Evolutionary conservation across 2,888 invertebrate species (phyloP).

Genomic region (Tinea trinotella): DNA sequence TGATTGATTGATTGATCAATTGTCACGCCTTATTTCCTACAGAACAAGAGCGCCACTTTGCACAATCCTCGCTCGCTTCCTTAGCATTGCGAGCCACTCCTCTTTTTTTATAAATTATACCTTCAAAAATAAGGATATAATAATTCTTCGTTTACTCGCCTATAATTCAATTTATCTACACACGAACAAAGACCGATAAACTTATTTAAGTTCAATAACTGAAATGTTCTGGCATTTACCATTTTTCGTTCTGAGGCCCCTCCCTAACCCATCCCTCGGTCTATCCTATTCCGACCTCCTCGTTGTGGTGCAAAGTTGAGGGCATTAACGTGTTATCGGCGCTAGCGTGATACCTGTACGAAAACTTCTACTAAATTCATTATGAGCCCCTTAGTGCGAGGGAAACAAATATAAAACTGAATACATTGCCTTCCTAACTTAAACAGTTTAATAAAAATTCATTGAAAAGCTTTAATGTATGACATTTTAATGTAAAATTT

Average conservation of each 20-base stretch:
- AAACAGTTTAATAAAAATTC: not conserved
- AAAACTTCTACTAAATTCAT: constrained; percentile 8
- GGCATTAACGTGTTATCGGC: constrained; percentile 72
- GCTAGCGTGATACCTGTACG: constrained; percentile 44
- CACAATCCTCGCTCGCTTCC: too few species aligned
- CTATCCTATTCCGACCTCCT: constrained; percentile 32
- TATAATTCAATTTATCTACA: not conserved
- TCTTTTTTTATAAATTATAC: too few species aligned
- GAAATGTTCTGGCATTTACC: constrained; percentile 67
- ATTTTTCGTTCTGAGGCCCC: constrained; percentile 47
- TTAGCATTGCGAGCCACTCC: too few species aligned
- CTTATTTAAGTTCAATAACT: constrained; percentile 67
- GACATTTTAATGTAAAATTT: too few species aligned
- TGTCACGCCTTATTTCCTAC: too few species aligned
- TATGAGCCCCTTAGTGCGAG: not conserved
- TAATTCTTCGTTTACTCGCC: not conserved
- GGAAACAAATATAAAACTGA: not conserved
- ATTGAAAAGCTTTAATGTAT: not conserved
- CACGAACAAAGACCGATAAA: constrained; percentile 37
- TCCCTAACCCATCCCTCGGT: constrained; percentile 26
- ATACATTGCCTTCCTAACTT: not conserved
- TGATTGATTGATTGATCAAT: too few species aligned
- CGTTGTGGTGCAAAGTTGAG: constrained; percentile 71
- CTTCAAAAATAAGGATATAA: too few species aligned
- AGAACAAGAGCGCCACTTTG: too few species aligned